These are phyloP conservation scores for Phorcus lineatus DNA, from an alignment of 2,888 invertebrate species.

Conservation along the genomic window DNA sequence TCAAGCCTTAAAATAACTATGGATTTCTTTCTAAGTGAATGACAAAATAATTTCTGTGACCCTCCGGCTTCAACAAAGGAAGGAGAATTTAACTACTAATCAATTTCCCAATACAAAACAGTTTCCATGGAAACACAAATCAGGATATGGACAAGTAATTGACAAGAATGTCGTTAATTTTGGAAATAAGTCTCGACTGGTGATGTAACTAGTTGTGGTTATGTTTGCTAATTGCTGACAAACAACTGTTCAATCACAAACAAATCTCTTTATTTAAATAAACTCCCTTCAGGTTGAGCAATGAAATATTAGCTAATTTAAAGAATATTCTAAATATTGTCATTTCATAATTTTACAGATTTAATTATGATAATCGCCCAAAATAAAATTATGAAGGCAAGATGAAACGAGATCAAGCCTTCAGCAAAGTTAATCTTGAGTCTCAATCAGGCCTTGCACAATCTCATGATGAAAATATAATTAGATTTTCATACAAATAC, in stretches of 20 bases:
- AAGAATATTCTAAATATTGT: slow-evolving; percentile 3
- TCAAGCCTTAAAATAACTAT: not conserved
- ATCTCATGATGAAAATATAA: slow-evolving; percentile 13
- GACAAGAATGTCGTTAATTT: not conserved
- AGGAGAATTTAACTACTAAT: slow-evolving; percentile 1
- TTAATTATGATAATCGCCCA: not conserved
- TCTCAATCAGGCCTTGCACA: not conserved
- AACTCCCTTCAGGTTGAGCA: no score
- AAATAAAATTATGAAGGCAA: not conserved
- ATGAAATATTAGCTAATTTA: no score
- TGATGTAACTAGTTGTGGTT: not conserved
- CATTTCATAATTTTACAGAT: slow-evolving; percentile 15
- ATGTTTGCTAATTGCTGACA: no score
- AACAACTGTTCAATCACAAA: no score
- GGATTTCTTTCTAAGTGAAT: not conserved
- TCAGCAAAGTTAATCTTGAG: not conserved
- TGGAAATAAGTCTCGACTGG: not conserved
- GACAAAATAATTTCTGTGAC: not conserved
- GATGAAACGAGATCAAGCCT: not conserved
- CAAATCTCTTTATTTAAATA: no score
- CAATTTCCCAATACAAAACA: slow-evolving; percentile 11
- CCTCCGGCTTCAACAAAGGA: not conserved
- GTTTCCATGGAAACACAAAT: slow-evolving; percentile 8
- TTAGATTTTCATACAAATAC: slow-evolving; percentile 18
- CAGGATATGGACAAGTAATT: not conserved